Evolutionary conservation across 2,797 vertebrate genomes (phyloP).

Genomic region (Menidia menidia): DNA sequence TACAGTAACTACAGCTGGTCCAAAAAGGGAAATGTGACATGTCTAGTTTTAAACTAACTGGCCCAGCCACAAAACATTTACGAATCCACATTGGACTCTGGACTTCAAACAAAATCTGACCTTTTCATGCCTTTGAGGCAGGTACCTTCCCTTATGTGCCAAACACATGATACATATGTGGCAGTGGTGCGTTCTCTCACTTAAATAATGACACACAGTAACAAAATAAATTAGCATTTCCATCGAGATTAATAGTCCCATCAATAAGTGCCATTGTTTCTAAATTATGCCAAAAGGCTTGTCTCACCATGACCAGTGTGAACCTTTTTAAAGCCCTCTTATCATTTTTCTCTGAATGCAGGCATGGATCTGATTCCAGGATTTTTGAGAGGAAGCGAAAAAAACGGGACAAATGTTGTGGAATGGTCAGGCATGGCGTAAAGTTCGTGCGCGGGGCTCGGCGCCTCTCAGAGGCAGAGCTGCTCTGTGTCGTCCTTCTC

Average conservation of each 20-base stretch:
- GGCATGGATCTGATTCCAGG: constrained; percentile 3
- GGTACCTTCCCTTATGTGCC: constrained; percentile 33
- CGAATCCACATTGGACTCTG: constrained; percentile 6
- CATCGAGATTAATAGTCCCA: constrained; percentile 10
- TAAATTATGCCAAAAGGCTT: constrained; percentile 8
- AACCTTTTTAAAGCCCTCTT: constrained; percentile 18
- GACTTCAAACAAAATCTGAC: constrained; percentile 6
- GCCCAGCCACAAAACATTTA: constrained; percentile 44
- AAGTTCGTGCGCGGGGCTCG: constrained; percentile 42
- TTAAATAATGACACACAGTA: constrained; percentile 23
- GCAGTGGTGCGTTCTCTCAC: constrained; percentile 19
- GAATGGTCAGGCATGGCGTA: constrained; percentile 76
- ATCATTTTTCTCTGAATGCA: constrained; percentile 6
- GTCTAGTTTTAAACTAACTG: constrained; percentile 41
- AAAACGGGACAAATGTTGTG: constrained; percentile 48
- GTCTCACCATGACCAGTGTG: constrained; percentile 1
- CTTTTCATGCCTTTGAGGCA: constrained; percentile 38
- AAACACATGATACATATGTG: constrained; percentile 53
- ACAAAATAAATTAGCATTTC: constrained; percentile 52
- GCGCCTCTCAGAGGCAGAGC: constrained; percentile 73
- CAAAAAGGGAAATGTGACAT: constrained; percentile 74
- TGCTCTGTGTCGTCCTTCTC: constrained; percentile 84
- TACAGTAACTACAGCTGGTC: constrained; percentile 73
- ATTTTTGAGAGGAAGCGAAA: background rate
- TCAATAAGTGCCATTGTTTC: constrained; percentile 9